A percentile compares a stretch with the other conserved stretches of the same genome.
phyloP scores from a whole-genome alignment of 2,113 vertebrate species.

The Struthio camelus region DNA sequence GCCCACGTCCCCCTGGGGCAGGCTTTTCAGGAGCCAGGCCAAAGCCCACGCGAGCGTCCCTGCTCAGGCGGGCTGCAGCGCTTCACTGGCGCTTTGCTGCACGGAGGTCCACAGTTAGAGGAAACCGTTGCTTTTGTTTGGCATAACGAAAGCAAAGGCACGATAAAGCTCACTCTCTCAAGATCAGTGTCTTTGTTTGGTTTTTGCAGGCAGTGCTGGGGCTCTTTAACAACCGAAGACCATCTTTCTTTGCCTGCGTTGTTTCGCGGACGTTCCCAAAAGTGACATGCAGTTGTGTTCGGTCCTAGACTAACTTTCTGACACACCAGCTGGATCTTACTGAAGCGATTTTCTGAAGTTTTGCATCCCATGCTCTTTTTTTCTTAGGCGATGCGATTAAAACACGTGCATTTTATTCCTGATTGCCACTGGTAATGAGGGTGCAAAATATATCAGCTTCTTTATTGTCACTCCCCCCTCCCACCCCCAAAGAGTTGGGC shows the following conservation, averaged over 20 bases:
- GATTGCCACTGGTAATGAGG: not conserved
- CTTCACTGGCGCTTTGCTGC: rapidly evolving
- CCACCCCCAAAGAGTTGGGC: rapidly evolving
- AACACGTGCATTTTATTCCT: not conserved
- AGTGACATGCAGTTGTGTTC: not conserved
- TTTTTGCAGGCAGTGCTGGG: slow-evolving; percentile 43
- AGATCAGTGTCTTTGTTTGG: slow-evolving; percentile 16
- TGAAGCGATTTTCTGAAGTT: not conserved
- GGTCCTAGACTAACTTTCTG: not conserved
- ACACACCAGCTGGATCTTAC: not conserved
- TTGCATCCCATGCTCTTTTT: not conserved
- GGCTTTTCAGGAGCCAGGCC: not conserved
- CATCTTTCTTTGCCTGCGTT: not conserved
- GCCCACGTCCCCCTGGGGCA: rapidly evolving
- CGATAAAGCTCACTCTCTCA: not conserved
- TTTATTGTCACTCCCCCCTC: not conserved
- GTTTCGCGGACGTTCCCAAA: not conserved
- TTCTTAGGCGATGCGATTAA: rapidly evolving
- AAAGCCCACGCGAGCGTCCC: not conserved
- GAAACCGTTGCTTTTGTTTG: not conserved
- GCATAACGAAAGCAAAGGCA: not conserved
- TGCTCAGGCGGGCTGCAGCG: rapidly evolving
- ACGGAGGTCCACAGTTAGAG: not conserved
- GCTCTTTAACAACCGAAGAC: slow-evolving; percentile 10
- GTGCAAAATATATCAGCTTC: not conserved